phyloP scores from a whole-genome alignment of 2,888 invertebrate genomes.

The Perdita meconis region DNA sequence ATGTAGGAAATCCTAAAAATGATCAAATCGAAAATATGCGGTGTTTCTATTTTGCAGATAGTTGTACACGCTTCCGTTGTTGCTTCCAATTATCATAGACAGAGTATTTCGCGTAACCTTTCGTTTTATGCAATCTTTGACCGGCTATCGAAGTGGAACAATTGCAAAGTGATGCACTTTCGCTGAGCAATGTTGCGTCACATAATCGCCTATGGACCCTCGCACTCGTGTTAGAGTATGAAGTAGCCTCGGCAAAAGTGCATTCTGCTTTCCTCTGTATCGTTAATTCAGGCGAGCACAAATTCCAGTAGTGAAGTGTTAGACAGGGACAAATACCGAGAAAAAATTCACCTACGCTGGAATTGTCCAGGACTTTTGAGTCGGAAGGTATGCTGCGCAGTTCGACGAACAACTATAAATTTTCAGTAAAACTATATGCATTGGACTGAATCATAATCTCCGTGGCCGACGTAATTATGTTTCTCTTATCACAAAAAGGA shows the following conservation, averaged over 20 bases:
- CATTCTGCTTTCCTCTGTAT: constrained; percentile 77
- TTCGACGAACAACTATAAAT: constrained; percentile 73
- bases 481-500: too few relatives aligned
- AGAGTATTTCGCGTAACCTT: constrained; percentile 72
- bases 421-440: constrained; percentile 34
- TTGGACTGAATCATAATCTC: constrained; percentile 18
- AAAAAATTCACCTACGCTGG: constrained; percentile 80
- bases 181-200: constrained; percentile 81
- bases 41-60: neutral
- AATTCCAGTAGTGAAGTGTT: constrained; percentile 82
- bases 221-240: constrained; percentile 70
- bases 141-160: constrained; percentile 77
- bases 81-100: neutral
- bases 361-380: constrained; percentile 43
- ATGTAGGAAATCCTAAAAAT: constrained; percentile 84
- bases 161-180: constrained; percentile 73
- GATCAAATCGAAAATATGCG: neutral
- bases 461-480: too few relatives aligned
- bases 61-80: neutral
- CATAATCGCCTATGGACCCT: constrained; percentile 84
- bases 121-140: constrained; percentile 79
- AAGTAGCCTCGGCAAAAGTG: constrained; percentile 78
- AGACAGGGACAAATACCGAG: constrained; percentile 83
- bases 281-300: constrained; percentile 81
- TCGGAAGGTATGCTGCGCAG: constrained; percentile 56